Base-by-base conservation (phyloP, 2,888 invertebrate species). In the Harpagoxenus sublaevis region DNA sequence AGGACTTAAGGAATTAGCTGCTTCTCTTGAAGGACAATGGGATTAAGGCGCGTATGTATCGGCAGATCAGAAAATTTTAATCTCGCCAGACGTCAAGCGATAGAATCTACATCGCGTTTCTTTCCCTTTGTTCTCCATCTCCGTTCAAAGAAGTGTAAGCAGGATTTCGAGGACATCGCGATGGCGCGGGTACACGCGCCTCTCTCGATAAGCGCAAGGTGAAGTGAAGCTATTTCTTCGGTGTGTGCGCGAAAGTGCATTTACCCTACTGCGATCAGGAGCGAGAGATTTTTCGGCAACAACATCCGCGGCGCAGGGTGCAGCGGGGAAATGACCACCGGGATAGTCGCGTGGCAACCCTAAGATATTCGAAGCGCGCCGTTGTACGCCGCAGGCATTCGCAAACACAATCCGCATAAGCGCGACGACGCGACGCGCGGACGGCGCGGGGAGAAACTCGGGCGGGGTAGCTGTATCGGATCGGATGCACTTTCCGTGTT, bases 401-500 rank as follows among this genome's bases (percentile, higher is more conserved):
- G 82, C 63, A 62, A 84, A 83, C 85, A 83, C 86, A 82, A 85
- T 53, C 81, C 70, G 78, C 77, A 87, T 81, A 84, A 87, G 45
- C 74, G 78, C 81, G 70, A 35, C 35, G 35, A 0, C 35, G 35
- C 35, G 31, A 3, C 31, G 31, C 31, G 31, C 31, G 35, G 35
- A 6, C 31, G 12, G 63, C 57, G 87, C n/a, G 86, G 86, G 65
- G 84, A 83, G 78, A 88, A 88, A 90, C 90, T n/a, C 89, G 90
- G 88, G 91, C 35, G 35, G 6, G 35, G 35, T 35, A 35, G 92
- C 23, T 23, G 23, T 93, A 94, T 94, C 93, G 93, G 93, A 48
- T 79, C 79, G 79, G 94, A 94, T 94, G 94, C 94, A 94, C 94
- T 94, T 94, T 94, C 94, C 94, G 90, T 94, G 94, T 94, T 94